phyloP scores from a whole-genome alignment of 2,888 invertebrate genomes.

The Megamerina dolium region DNA sequence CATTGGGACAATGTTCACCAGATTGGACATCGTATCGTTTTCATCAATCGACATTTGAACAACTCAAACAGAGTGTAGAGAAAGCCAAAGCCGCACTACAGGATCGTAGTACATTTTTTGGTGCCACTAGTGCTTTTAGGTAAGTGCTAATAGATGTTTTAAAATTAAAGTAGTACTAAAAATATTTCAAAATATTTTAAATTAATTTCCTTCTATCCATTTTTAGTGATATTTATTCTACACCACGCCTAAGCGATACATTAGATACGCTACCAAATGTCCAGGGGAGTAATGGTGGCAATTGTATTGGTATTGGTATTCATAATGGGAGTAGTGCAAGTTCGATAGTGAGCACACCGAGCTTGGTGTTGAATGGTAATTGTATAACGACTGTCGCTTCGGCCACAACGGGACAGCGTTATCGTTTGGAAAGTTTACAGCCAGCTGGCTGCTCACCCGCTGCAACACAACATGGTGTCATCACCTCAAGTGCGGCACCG shows the following conservation, averaged over 20 bases:
- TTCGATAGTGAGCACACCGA: slow-evolving; percentile 30
- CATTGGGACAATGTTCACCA: slow-evolving; percentile 54
- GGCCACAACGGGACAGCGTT: slow-evolving; percentile 41
- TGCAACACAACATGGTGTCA: slow-evolving; percentile 40
- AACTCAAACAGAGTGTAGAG: slow-evolving; percentile 83
- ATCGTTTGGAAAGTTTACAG: slow-evolving; percentile 45
- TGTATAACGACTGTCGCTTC: slow-evolving; percentile 40
- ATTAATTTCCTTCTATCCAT: not conserved
- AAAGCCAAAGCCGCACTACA: slow-evolving; percentile 83
- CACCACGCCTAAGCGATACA: slow-evolving; percentile 45
- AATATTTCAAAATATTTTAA: not conserved
- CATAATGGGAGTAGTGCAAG: slow-evolving; percentile 32
- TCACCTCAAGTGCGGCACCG: slow-evolving; percentile 36
- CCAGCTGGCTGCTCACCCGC: slow-evolving; percentile 42
- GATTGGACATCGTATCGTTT: slow-evolving; percentile 76
- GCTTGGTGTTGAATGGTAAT: slow-evolving; percentile 40
- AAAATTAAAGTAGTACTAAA: not conserved
- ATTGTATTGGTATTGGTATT: slow-evolving; percentile 41
- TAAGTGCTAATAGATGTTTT: slow-evolving; percentile 32
- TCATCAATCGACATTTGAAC: slow-evolving; percentile 82
- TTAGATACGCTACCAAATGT: slow-evolving; percentile 39
- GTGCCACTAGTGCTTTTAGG: slow-evolving; percentile 69
- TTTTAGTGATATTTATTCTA: slow-evolving; percentile 47
- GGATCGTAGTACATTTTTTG: slow-evolving; percentile 64
- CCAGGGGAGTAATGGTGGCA: slow-evolving; percentile 35